Evolutionary conservation across 1,140 invertebrate genomes (phyloP), one percentile per base, ranked within the genome.

Genomic region (Andrena cerasifolii): DNA sequence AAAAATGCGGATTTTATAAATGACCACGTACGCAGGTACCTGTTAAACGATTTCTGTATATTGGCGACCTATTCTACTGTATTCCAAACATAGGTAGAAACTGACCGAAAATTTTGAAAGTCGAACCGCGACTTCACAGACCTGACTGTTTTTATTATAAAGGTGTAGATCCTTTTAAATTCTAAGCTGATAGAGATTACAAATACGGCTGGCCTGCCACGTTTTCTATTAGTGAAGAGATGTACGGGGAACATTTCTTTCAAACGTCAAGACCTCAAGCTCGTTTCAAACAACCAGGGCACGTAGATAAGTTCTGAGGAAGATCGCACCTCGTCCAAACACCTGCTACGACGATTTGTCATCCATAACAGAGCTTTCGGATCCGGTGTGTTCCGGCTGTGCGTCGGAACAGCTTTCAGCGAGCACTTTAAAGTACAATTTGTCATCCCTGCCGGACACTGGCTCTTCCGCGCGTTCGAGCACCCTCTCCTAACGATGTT

Each of bases 331-430:
- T 77, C 78, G 70, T 74, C 54, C 84, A 78, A 80, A 85, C 83
- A 86, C 75, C 85, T 83, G 85, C 74, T 83, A 82, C 83, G 74
- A 81, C 85, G 61, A 86, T 86, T 86, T 86, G 85, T 86, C 85
- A 83, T 86, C 84, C 80, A 85, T 83, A 83, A 78, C 84, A 79
- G 85, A 86, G 80, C 77, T 86, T 78, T 78, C 78, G 68, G 80
- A 81, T 83, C 75, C 67, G 71, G 71, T 78, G 66, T 81, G 82
- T 83, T 83, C 70, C 78, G 70, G 80, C 63, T 86, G 68, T 70
- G 80, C 77, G 61, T 83, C 71, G 65, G 85, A 80, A 78, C 80
- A 83, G 85, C 80, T 86, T 80, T 86, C 83, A 68, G 49, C 59
- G 66, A 86, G 76, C 84, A 82, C 71, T 86, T 86, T 84, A 84